These are phyloP conservation scores for Damaliscus lunatus DNA, from an alignment of 2,113 vertebrate species.

Conservation along the genomic window DNA sequence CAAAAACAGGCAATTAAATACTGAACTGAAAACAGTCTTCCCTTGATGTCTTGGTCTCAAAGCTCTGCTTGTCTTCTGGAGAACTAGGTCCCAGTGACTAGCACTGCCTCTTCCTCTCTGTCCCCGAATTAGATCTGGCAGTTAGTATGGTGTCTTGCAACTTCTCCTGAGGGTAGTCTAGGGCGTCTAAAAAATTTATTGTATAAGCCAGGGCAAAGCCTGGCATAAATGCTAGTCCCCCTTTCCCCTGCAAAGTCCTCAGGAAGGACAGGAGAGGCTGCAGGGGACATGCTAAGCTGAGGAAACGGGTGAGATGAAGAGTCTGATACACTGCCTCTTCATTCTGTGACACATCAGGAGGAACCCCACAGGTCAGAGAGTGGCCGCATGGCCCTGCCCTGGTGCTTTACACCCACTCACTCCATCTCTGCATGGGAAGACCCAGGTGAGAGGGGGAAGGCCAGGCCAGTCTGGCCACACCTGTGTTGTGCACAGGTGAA, in stretches of 20 bases:
- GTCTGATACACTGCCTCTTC: neutral
- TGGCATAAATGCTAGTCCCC: neutral
- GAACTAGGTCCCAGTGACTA: neutral
- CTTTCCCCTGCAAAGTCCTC: neutral
- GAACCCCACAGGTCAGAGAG: neutral
- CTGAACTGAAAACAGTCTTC: neutral
- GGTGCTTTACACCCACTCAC: neutral
- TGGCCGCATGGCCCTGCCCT: neutral
- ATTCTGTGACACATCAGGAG: neutral
- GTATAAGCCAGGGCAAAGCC: neutral
- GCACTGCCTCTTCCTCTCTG: neutral
- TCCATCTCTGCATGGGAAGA: neutral
- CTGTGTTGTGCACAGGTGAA: neutral
- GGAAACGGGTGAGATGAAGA: neutral
- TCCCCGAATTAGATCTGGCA: neutral
- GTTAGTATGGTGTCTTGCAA: neutral
- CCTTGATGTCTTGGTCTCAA: conserved; percentile 20
- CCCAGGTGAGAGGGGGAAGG: no score
- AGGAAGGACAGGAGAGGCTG: neutral
- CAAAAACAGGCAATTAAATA: conserved; percentile 2
- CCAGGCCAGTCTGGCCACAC: neutral
- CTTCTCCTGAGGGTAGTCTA: neutral
- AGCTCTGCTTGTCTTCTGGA: neutral
- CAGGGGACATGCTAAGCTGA: neutral
- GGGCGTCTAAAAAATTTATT: neutral